Base-by-base conservation (phyloP, 2,113 vertebrate species). In the Rhinopithecus roxellana region DNA sequence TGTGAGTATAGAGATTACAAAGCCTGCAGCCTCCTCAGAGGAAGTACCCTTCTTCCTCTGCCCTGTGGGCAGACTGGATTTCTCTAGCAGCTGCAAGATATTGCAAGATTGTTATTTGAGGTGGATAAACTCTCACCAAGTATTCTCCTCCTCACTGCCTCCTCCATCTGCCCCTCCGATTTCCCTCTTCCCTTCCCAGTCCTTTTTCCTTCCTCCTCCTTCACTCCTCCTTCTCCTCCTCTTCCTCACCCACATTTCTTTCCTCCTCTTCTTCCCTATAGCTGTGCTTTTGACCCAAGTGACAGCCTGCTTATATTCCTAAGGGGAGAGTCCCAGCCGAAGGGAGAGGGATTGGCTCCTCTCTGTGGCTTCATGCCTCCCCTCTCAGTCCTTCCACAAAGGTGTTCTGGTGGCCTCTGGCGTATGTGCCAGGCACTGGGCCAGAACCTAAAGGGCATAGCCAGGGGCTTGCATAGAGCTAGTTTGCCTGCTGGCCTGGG, bases 241-340 rank as follows among this genome's bases (percentile, higher is more conserved):
- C 70, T 43, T 92, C 70, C 50, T 61, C 48, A 5, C 52, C 0
- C 11, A 9, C 22, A 4, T 7, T 7, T 78, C 45, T 59, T 1
- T 43, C 23, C 10, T 43, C 67, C 61, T 85, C 35, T 25, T 61
- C 64, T 90, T 92, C 96, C 93, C 93, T 97, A 90, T 94, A 83
- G 74, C 96, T 96, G 93, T 87, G 74, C 79, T 98, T 97, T 93
- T 94, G 89, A 75, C 82, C 95, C 91, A 77, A 95, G 92, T 94
- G 94, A 97, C 96, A 96, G 96, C 75, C 81, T 45, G n/a, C 16
- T 67, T 95, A 1, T 50, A 40, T 48, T 85, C 48, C 17, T 86
- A 59, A 90, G 25, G 22, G 22, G 38, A 20, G 30, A 89, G 38
- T 32, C 32, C 16, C 80, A 64, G 0, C 1, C 2, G 35, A 50